These are phyloP conservation scores for Ceratina calcarata DNA, from an alignment of 1,140 invertebrate species.

Conservation along the genomic window DNA sequence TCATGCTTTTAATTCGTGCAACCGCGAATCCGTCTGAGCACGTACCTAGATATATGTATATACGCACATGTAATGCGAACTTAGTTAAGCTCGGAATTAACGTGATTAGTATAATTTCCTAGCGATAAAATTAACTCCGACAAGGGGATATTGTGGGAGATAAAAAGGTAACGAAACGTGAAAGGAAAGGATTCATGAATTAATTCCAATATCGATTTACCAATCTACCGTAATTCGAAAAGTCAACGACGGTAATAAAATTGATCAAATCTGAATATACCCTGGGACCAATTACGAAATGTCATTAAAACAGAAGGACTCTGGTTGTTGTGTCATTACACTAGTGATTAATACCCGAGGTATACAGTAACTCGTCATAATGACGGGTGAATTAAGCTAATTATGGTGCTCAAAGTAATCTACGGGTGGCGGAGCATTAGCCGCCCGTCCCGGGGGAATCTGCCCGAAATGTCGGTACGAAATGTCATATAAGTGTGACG, in stretches of 20 bases:
- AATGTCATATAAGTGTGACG: slow-evolving; percentile 57
- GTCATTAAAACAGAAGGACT: neutral
- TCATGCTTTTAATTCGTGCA: neutral
- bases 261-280: no score
- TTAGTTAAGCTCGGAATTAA: neutral
- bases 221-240: no score
- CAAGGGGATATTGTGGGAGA: neutral
- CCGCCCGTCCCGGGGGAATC: slow-evolving; percentile 25
- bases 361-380: slow-evolving; percentile 39
- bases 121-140: neutral
- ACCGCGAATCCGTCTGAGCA: neutral
- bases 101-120: neutral
- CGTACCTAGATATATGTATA: no score
- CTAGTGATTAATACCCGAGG: slow-evolving; percentile 21
- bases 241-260: no score
- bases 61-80: neutral
- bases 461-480: slow-evolving; percentile 55
- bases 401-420: slow-evolving; percentile 62
- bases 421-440: slow-evolving; percentile 47
- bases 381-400: slow-evolving; percentile 57
- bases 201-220: no score
- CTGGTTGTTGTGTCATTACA: slow-evolving; percentile 32
- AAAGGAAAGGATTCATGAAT: neutral
- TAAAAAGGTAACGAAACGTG: neutral
- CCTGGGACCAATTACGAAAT: no score